Evolutionary conservation across 2,797 vertebrate genomes (phyloP).

Genomic region (Austrolebias charrua): DNA sequence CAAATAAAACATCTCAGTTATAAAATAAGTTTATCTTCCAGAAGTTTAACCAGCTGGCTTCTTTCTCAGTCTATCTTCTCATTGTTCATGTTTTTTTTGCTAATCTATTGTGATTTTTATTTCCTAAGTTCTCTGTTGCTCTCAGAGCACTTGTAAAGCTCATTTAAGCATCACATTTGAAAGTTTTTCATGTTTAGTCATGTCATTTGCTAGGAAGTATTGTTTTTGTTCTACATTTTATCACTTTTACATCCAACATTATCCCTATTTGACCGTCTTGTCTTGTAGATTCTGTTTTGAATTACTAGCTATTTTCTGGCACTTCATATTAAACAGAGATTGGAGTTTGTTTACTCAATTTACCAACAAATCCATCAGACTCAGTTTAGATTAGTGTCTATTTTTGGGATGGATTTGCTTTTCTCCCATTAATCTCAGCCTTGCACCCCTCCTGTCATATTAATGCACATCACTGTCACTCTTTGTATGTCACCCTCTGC

Average conservation of each 20-base stretch:
- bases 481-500: conserved; percentile 1
- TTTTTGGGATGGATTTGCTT: conserved; percentile 48
- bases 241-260: conserved; percentile 31
- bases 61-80: neutral
- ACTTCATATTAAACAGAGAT: conserved; percentile 53
- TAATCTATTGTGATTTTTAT: neutral
- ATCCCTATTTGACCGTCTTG: conserved; percentile 44
- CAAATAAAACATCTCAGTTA: neutral
- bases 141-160: neutral
- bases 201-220: conserved; percentile 34
- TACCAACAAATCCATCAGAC: conserved; percentile 62
- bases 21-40: neutral
- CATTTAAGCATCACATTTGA: conserved; percentile 19
- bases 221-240: conserved; percentile 15
- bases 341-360: conserved; percentile 65
- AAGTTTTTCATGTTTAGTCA: conserved; percentile 31
- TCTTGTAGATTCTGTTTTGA: conserved; percentile 56
- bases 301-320: conserved; percentile 47
- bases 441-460: conserved; percentile 18
- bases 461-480: conserved; percentile 4
- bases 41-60: neutral
- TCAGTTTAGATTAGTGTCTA: conserved; percentile 55
- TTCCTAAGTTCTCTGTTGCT: conserved; percentile 9
- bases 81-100: neutral
- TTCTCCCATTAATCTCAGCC: conserved; percentile 40